A percentile compares a stretch with the other conserved stretches of the same genome.
These are phyloP conservation scores for Penelope pileata DNA, from an alignment of 2,113 vertebrate genomes.

Conservation along the genomic window DNA sequence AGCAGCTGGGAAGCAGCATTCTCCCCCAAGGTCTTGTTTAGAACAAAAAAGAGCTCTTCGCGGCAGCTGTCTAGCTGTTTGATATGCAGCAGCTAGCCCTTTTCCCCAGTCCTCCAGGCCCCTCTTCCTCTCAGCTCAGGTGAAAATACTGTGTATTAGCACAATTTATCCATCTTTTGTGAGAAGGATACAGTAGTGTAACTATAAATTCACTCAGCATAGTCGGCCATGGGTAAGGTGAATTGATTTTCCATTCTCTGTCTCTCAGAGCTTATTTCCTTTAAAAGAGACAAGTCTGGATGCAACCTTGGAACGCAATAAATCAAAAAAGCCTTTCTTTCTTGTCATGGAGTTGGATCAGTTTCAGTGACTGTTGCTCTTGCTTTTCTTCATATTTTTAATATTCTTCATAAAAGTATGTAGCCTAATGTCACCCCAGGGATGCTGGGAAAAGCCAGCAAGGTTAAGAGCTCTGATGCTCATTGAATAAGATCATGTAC, in stretches of 20 bases:
- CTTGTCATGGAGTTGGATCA: background rate
- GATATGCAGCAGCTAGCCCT: background rate
- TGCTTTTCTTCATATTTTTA: background rate
- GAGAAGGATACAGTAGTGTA: background rate
- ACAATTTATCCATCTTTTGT: background rate
- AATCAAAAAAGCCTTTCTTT: background rate
- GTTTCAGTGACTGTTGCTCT: background rate
- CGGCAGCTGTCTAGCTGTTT: background rate
- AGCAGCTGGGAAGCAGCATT: background rate
- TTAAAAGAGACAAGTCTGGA: constrained; percentile 30
- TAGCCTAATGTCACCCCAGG: background rate
- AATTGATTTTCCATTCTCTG: constrained; percentile 52
- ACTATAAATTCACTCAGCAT: constrained; percentile 36
- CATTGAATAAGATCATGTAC: background rate
- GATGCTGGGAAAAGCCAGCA: background rate
- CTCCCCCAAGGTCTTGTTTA: background rate
- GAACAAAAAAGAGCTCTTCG: background rate
- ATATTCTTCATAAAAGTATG: background rate
- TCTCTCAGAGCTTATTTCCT: constrained; percentile 40
- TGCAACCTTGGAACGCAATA: constrained; percentile 11
- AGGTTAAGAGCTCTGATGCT: background rate
- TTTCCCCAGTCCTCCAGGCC: background rate
- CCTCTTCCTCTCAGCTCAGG: background rate
- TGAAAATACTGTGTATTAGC: constrained; percentile 22
- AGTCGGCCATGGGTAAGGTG: background rate